Percentiles rank a stretch among this genome's conserved stretches.
Evolutionary conservation across 2,797 vertebrate genomes (phyloP).

Genomic region (Knipowitschia caucasica): DNA sequence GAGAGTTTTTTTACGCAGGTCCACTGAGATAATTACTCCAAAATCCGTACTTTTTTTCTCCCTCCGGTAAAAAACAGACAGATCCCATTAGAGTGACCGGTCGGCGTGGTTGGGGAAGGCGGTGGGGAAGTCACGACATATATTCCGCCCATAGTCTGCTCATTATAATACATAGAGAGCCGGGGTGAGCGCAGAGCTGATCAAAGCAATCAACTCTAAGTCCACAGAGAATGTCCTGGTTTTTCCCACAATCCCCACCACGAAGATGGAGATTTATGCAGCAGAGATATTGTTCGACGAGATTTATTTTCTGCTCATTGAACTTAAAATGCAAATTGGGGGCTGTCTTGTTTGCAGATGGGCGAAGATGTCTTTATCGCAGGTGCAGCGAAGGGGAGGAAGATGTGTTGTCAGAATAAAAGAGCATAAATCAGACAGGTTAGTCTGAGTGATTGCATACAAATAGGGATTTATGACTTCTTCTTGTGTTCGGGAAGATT

Average conservation of each 20-base stretch:
- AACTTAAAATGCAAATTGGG: constrained; percentile 41
- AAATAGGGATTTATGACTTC: constrained; percentile 5
- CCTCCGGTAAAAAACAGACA: constrained; percentile 19
- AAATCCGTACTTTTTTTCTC: constrained; percentile 13
- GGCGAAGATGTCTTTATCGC: constrained; percentile 34
- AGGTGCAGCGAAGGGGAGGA: constrained; percentile 23
- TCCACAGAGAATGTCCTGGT: constrained; percentile 14
- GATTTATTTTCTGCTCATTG: constrained; percentile 40
- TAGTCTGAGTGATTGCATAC: constrained; percentile 4
- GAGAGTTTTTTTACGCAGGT: constrained; percentile 1
- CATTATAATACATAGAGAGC: not conserved
- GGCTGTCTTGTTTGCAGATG: constrained; percentile 46
- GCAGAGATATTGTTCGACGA: constrained; percentile 22
- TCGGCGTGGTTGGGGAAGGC: constrained; percentile 4
- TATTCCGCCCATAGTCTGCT: constrained; percentile 5
- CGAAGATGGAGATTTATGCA: constrained; percentile 21
- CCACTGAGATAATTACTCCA: constrained; percentile 19
- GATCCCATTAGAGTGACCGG: constrained; percentile 21
- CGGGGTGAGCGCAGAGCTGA: constrained; percentile 18
- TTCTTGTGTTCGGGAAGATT: not conserved
- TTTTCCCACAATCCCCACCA: constrained; percentile 2
- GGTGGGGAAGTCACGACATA: constrained; percentile 21
- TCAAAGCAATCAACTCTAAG: constrained; percentile 28
- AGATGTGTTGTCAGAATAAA: constrained; percentile 2
- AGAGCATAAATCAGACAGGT: not conserved